Evolutionary conservation across 2,888 invertebrate species (phyloP).

Genomic region (Calliopum simillimum): DNA sequence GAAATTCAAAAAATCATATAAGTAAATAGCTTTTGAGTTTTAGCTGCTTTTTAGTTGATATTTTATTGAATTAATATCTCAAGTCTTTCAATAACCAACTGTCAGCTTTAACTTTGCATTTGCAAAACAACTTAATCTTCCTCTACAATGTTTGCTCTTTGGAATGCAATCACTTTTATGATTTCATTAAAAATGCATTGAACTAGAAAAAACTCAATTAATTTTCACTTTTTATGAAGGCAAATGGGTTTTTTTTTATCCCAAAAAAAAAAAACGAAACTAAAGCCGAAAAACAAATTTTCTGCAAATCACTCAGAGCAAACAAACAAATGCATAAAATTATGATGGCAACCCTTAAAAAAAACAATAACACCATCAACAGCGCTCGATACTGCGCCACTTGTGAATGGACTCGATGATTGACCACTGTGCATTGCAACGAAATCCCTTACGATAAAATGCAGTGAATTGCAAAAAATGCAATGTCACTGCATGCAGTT

Average conservation of each 20-base stretch:
- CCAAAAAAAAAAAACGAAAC: slow-evolving; percentile 21
- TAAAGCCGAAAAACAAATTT: slow-evolving; percentile 57
- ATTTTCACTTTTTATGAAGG: not conserved
- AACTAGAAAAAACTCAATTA: slow-evolving; percentile 28
- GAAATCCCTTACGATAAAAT: slow-evolving; percentile 4
- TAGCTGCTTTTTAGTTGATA: too few species aligned
- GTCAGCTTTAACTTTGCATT: not conserved
- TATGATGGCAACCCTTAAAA: slow-evolving; percentile 14
- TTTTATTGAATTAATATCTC: too few species aligned
- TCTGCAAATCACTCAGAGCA: slow-evolving; percentile 58
- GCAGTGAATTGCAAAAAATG: not conserved
- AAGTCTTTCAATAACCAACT: slow-evolving; percentile 20
- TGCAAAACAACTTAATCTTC: slow-evolving; percentile 6
- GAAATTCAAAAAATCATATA: too few species aligned
- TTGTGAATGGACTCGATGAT: slow-evolving; percentile 25
- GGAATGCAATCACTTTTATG: slow-evolving; percentile 36
- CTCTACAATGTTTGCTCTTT: slow-evolving; percentile 38
- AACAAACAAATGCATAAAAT: slow-evolving; percentile 46
- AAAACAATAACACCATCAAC: not conserved
- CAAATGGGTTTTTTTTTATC: not conserved
- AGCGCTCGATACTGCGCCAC: not conserved
- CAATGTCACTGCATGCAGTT: slow-evolving; percentile 5
- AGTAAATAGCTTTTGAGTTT: too few species aligned
- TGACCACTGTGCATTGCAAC: slow-evolving; percentile 18
- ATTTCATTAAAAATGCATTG: slow-evolving; percentile 37